These are phyloP conservation scores for Stegodyphus mimosarum DNA, from an alignment of 1,140 invertebrate species.

Conservation along the genomic window DNA sequence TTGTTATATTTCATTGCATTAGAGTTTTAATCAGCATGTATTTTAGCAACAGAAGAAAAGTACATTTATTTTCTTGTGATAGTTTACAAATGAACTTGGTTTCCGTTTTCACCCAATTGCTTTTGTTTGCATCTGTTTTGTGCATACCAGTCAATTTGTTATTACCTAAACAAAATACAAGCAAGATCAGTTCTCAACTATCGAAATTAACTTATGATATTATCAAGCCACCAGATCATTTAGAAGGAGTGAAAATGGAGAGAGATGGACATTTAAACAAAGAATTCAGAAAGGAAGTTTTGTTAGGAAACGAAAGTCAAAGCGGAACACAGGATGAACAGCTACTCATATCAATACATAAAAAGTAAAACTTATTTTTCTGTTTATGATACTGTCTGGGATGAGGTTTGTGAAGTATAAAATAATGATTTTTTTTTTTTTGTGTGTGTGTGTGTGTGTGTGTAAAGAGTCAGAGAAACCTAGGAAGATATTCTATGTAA, in stretches of 20 bases:
- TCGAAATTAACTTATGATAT: constrained; percentile 32
- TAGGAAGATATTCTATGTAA: too few species aligned
- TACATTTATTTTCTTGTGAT: too few species aligned
- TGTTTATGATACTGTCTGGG: too few species aligned
- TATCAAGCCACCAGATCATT: constrained; percentile 60
- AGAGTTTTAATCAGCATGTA: too few species aligned
- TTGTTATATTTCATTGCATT: too few species aligned
- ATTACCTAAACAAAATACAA: constrained; percentile 12
- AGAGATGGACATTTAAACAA: constrained; percentile 62
- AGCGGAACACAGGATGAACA: constrained; percentile 41
- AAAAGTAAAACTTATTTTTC: constrained; percentile 25
- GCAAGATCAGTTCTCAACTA: background rate
- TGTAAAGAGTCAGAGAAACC: too few species aligned
- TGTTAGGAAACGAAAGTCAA: constrained; percentile 42
- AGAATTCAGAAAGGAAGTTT: constrained; percentile 62
- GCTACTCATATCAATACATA: constrained; percentile 34
- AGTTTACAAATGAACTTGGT: too few species aligned
- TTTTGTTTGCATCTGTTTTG: constrained; percentile 2
- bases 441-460: too few species aligned
- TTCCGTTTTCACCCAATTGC: background rate
- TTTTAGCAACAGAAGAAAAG: too few species aligned
- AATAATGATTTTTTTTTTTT: too few species aligned
- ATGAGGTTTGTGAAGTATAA: too few species aligned
- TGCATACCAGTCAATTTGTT: constrained; percentile 35
- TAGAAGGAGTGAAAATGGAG: constrained; percentile 60